Base-by-base conservation (phyloP, 1,140 invertebrate genomes). In the Rhopalosiphum maidis region DNA sequence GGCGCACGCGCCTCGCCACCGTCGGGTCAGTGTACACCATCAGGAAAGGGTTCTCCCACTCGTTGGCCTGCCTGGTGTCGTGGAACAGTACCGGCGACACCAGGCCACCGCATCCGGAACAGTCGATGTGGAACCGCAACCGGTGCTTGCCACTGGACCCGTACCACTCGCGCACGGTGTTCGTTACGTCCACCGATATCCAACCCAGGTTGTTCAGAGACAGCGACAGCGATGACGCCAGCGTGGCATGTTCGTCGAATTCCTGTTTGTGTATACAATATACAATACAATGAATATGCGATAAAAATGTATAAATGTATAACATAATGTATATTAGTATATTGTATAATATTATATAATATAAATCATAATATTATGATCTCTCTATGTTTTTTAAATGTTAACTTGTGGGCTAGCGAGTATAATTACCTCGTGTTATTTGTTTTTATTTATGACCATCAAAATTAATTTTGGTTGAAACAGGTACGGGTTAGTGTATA, bases 181-280 rank as follows among this genome's bases (percentile, higher is more conserved):
- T 95, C 60, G 97, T 98, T 90, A 99, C 96, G 95, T 99, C 98
- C 94, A 99, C 96, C 94, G 98, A 97, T 94, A 98, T 97, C 98
- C 98, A 99, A 37, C 97, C 98, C 25, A 97, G 95, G 94, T 96
- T 95, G 87, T 96, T 96, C 93, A 97, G 95, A 94, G 97, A 96
- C 94, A 98, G 96, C n/a, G 96, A 96, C 90, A 97, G 96, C 43
- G 97, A 97, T 85, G 97, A 96, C 21, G 97, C 97, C 95, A 97
- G 96, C 94, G 96, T 96, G 48, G 96, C 96, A 30, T 96, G 95
- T 90, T 96, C 95, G 93, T 96, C 96, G 60, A 96, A 96, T 93
- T 96, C 96, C 96, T 96, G 87, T 35, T 18, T 35, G 54, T 41
- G 37, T 35, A 55, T 30, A 88, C 88, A 60, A 54, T 11, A 54